Conservation (phyloP, 30 jellyfish, hydroid and myxozoan genomes). For the Chrysaora quinquecirrha region DNA sequence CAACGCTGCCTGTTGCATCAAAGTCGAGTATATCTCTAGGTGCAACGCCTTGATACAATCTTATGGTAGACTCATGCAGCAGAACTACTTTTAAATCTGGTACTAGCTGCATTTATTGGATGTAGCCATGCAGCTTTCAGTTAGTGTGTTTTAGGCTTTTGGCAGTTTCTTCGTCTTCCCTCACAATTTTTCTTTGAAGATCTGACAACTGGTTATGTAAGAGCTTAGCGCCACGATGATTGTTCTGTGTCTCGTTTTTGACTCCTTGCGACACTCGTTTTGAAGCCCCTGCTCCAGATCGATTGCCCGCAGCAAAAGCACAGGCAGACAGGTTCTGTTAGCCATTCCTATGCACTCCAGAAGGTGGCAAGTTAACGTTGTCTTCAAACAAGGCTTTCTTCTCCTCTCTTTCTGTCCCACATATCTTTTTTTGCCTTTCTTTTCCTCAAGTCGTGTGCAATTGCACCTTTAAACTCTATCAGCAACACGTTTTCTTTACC, state of each 20-base stretch:
- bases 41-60: background rate
- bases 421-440: background rate
- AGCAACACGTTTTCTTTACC: background rate
- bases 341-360: background rate
- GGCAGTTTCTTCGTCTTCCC: background rate
- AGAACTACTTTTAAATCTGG: background rate
- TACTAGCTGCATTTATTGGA: background rate
- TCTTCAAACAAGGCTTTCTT: background rate
- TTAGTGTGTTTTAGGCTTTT: background rate
- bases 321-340: background rate
- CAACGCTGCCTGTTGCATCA: background rate
- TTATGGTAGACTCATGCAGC: background rate
- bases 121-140: background rate
- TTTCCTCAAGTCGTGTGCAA: background rate
- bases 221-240: background rate
- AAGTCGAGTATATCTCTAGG: background rate
- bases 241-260: background rate
- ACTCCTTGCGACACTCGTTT: background rate
- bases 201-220: background rate
- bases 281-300: background rate
- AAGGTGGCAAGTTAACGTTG: background rate
- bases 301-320: constrained; percentile 4
- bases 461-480: background rate
- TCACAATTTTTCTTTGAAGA: background rate
- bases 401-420: background rate